These are phyloP conservation scores for Drosophila fuyamai DNA, from an alignment of 1,140 invertebrate genomes.

Conservation along the genomic window DNA sequence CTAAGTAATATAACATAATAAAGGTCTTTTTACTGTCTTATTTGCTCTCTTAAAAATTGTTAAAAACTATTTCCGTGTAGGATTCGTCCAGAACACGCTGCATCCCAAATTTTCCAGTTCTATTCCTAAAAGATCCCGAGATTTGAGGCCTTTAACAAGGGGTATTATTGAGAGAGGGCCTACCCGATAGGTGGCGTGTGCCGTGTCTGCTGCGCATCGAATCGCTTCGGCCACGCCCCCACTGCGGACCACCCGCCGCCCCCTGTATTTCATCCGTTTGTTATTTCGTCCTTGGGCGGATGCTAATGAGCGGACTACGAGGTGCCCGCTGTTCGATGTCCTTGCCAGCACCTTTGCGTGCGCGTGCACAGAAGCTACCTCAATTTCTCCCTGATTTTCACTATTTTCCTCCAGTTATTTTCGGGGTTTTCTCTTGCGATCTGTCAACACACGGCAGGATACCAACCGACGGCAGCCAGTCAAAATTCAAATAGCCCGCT, in stretches of 20 bases:
- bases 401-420: constrained; percentile 12
- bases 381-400: constrained; percentile 6
- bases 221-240: constrained; percentile 41
- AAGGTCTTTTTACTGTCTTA: background rate
- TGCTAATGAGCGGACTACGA: constrained; percentile 39
- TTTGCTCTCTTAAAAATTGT: background rate
- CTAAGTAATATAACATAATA: background rate
- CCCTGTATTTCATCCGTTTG: constrained; percentile 5
- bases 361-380: constrained; percentile 72
- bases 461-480: constrained; percentile 38
- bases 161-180: background rate
- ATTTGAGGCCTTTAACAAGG: background rate
- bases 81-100: rapidly evolving
- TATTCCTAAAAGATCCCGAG: background rate
- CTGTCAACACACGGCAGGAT: constrained; percentile 51
- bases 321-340: constrained; percentile 69
- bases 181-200: constrained; percentile 50
- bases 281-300: constrained; percentile 26
- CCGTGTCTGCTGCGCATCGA: constrained; percentile 35
- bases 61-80: too few species aligned
- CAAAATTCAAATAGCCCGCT: constrained; percentile 42
- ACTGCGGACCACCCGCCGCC: constrained; percentile 31
- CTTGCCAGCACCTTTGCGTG: constrained; percentile 57
- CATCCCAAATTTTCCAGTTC: background rate
- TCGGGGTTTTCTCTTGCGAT: constrained; percentile 5